phyloP scores from a whole-genome alignment of 2,797 vertebrate species.

The Catharus ustulatus region DNA sequence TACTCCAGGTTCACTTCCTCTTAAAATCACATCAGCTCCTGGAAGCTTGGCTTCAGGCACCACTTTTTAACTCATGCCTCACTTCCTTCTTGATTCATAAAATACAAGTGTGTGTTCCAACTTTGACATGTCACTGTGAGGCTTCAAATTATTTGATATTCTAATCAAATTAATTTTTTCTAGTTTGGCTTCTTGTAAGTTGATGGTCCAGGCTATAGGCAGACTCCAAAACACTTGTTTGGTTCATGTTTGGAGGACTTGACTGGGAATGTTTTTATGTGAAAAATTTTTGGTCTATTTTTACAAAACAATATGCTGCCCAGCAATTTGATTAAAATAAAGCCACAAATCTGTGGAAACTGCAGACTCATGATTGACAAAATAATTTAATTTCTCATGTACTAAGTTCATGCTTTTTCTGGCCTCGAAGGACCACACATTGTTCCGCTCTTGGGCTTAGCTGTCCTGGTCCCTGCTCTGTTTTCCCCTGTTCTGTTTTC shows the following conservation, averaged over 20 bases:
- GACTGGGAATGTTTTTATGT: background rate
- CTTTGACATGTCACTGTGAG: background rate
- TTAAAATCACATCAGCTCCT: background rate
- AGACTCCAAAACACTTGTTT: background rate
- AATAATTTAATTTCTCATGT: background rate
- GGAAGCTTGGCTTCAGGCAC: background rate
- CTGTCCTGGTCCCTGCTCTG: background rate
- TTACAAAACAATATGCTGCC: background rate
- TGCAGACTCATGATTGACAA: background rate
- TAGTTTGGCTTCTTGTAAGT: background rate
- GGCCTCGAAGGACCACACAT: accelerated
- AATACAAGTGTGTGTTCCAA: background rate
- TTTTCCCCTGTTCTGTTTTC: background rate
- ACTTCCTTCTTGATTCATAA: background rate
- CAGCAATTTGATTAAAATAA: background rate
- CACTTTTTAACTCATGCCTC: background rate
- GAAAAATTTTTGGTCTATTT: background rate
- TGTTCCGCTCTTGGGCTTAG: background rate
- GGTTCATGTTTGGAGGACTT: background rate
- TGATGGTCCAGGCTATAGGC: background rate
- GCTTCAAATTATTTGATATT: background rate
- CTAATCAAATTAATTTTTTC: background rate
- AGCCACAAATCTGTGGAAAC: background rate
- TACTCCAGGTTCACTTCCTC: background rate
- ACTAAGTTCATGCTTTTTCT: background rate